Base-by-base conservation (phyloP, 2,113 vertebrate genomes). In the Pao palembangensis region DNA sequence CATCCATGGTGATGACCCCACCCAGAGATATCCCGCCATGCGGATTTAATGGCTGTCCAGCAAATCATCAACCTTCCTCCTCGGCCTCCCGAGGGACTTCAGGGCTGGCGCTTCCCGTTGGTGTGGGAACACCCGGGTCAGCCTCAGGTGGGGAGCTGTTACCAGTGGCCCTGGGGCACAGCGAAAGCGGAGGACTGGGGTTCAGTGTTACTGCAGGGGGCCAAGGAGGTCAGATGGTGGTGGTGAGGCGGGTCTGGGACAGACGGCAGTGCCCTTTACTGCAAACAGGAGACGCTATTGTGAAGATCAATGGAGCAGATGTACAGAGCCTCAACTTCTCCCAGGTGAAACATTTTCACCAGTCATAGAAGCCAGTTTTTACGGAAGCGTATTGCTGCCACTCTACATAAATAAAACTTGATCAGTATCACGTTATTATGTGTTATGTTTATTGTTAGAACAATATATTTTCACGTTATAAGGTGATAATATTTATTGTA, bases 291-390 rank as follows among this genome's bases (percentile, higher is more conserved):
- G 91, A 92, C 12, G 52, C 76, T 0, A 88, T 91, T 2, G 64
- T 91, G 17, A 92, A 92, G 80, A 87, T 92, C 77, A 90, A 92
- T 2, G 89, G 91, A n/a, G 90, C 90, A 0, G 88, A 90, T 3
- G 83, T 91, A 0, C 88, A 89, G 58, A 89, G 75, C 55, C 87
- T 92, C 74, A 89, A 76, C 71, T 87, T 90, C 62, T 82, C 86
- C 17, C 89, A 92, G 89, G 89, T 89, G 38, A 34, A 5, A 23
- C 0, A 7, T 8, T 18, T 8, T 8, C 23, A 34, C 19, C 21
- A 16, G 16, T 17, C 17, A 5, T 6, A 16, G 17, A 3, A n/a
- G 13, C 44, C 44, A 13, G 44, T 6, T 44, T 16, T 25, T 25
- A 25, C 23, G 5, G 23, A 25, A 25, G 23, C 23, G 23, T 25